Evolutionary conservation across 2,113 vertebrate genomes (phyloP), one percentile per base, ranked within the genome.

Genomic region (Poeciliopsis retropinna): DNA sequence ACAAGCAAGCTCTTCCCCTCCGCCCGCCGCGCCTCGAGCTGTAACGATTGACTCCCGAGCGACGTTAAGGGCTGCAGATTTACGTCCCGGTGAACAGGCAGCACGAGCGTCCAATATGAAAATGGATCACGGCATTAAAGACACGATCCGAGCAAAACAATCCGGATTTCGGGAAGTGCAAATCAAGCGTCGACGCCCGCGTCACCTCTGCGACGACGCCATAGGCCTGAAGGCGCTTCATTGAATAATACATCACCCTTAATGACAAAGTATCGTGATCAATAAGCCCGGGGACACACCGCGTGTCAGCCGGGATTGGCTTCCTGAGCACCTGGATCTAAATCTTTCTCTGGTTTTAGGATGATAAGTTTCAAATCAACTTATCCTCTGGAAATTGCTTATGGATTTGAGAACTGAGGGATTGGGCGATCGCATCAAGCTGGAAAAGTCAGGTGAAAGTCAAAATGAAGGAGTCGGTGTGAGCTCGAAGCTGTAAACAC

Each of bases 101-200:
- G 60, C 67, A 64, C 78, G 76, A 80, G 81, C 72, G 60, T 82
- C 82, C 79, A 60, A 70, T 88, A 81, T 68, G 67, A 84, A 75
- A 88, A 90, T 84, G 79, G 86, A 92, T 87, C 69, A 67, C 70
- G 28, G 84, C 71, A 81, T 64, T 88, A 87, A 92, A 88, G 64
- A 67, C 30, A 73, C 62, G 6, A 28, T 22, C 31, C 17, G 3
- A 14, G 67, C 57, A 71, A 61, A 76, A 72, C 25, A 62, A 30
- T 29, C 60, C 66, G 80, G 77, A 80, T 88, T 84, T 63, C 66
- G 82, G 79, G 74, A 87, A 87, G 75, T 64, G 64, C 73, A 81
- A 72, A 83, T 89, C 76, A 65, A 89, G 75, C 87, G 77, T 80
- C 77, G 63, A 87, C 19, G 44, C 66, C 10, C 0, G 64, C 66